Evolutionary conservation across 1,140 invertebrate species (phyloP), one percentile per base, ranked within the genome.

Genomic region (Lysiphlebus fabarum): DNA sequence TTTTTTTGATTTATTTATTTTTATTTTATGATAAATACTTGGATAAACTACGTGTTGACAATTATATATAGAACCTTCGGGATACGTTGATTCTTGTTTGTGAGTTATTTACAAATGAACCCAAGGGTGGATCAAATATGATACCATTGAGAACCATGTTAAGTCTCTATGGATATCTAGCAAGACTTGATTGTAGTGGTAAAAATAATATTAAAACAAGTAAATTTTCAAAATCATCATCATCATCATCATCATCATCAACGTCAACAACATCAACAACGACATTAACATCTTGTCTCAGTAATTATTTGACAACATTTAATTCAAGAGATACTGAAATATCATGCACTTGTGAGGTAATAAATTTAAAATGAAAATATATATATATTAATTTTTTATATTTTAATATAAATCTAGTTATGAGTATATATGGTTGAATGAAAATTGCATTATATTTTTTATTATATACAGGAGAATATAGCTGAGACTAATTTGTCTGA

Each of bases 31-130:
- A 26, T 26, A 26, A 26, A 26, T 26, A 26, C 17, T 26, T 26
- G 17, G 17, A 26, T 26, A 26, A 26, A 26, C 17, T 26, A 26
- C 17, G 17, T 33, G 9, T 33, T 43, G n/a, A 26, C 53, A 11
- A 40, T 40, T 8, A 7, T 17, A 37, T 70, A 11, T 66, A 92
- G 89, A 87, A 83, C 67, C 79, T 93, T 33, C 85, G 85, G 6
- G 83, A 87, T 70, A 90, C 90, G 17, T 90, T 93, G 89, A 86
- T 88, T 54, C 81, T 87, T 36, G 78, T 93, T 44, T 93, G 91
- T 74, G 90, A 93, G 75, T 81, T 91, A 38, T 74, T 92, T 58
- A 92, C 91, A 14, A 83, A 87, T 61, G 90, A 93, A 70, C 87
- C 90, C 2, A 89, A 91, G 65, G 91, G 91, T 42, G 90, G 88